phyloP scores from a whole-genome alignment of 2,113 vertebrate species.

The Okapia johnstoni region DNA sequence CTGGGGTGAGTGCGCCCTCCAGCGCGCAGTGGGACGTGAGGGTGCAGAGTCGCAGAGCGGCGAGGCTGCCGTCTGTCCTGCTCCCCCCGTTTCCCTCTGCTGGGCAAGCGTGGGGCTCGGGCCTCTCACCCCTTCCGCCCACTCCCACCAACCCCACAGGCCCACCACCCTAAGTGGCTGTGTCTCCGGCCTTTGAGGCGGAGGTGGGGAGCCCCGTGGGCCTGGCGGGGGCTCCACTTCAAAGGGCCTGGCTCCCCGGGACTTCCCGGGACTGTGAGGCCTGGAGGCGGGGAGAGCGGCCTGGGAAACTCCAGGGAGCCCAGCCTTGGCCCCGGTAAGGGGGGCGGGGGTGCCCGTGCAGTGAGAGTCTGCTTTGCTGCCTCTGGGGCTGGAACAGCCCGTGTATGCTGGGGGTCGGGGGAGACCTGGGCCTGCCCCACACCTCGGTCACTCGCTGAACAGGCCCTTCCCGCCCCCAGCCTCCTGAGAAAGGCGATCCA shows the following conservation, averaged over 20 bases:
- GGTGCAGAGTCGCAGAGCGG: rapidly evolving
- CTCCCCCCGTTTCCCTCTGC: not conserved
- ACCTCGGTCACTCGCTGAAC: rapidly evolving
- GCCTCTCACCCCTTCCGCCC: not conserved
- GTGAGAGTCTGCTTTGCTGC: not conserved
- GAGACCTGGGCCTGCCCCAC: too few relatives aligned
- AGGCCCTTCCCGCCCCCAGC: not conserved
- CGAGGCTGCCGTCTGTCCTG: rapidly evolving
- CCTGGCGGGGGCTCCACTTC: constrained; percentile 48
- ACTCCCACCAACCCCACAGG: not conserved
- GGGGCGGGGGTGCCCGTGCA: constrained; percentile 35
- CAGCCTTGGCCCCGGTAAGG: not conserved
- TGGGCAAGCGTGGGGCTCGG: not conserved
- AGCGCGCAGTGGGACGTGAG: too few relatives aligned
- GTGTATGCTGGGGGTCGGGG: rapidly evolving
- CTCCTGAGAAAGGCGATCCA: not conserved
- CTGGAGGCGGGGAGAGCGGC: not conserved
- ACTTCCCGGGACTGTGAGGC: constrained; percentile 42
- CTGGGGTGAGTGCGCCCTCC: rapidly evolving
- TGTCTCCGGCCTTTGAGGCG: constrained; percentile 55
- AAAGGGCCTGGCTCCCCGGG: constrained; percentile 50
- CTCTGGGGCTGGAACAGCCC: not conserved
- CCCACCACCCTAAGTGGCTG: not conserved
- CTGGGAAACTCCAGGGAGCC: constrained; percentile 59
- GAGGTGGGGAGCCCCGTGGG: constrained; percentile 43